Conservation (phyloP, 1,140 invertebrate genomes). For the Acromyrmex heyeri region DNA sequence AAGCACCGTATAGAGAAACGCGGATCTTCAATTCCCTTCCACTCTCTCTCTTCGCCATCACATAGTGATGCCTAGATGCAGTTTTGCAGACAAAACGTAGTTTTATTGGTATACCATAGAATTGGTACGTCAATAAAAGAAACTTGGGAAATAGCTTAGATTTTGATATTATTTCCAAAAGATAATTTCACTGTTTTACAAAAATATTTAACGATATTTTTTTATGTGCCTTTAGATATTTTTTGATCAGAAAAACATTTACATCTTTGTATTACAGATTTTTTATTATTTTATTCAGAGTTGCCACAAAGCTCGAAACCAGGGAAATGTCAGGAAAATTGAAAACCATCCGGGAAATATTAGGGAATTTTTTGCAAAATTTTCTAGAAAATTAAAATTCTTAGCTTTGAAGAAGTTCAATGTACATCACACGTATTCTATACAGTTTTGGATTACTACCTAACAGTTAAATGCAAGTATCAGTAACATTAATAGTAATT, state of each 20-base stretch:
- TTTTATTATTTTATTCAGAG: neutral
- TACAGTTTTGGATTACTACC: too few species aligned
- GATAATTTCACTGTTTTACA: neutral
- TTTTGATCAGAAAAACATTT: neutral
- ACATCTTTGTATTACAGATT: neutral
- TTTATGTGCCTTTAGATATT: neutral
- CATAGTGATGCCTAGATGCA: neutral
- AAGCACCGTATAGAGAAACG: constrained; percentile 43
- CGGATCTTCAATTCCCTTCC: neutral
- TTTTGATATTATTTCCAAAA: neutral
- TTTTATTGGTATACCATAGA: neutral
- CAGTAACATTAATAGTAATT: too few species aligned
- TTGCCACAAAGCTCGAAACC: too few species aligned
- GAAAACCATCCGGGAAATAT: too few species aligned
- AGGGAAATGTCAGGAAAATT: too few species aligned
- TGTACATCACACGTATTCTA: too few species aligned
- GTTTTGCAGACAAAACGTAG: constrained; percentile 5
- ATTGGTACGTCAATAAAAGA: neutral
- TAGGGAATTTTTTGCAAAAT: too few species aligned
- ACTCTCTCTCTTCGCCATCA: constrained; percentile 6
- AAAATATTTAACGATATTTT: neutral
- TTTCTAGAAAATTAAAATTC: too few species aligned
- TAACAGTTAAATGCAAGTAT: too few species aligned
- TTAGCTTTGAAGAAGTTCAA: too few species aligned
- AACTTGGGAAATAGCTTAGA: neutral